Percentiles rank a stretch among this genome's conserved stretches.
Evolutionary conservation across 2,113 vertebrate genomes (phyloP).

Genomic region (mouse (Mus musculus)): DNA sequence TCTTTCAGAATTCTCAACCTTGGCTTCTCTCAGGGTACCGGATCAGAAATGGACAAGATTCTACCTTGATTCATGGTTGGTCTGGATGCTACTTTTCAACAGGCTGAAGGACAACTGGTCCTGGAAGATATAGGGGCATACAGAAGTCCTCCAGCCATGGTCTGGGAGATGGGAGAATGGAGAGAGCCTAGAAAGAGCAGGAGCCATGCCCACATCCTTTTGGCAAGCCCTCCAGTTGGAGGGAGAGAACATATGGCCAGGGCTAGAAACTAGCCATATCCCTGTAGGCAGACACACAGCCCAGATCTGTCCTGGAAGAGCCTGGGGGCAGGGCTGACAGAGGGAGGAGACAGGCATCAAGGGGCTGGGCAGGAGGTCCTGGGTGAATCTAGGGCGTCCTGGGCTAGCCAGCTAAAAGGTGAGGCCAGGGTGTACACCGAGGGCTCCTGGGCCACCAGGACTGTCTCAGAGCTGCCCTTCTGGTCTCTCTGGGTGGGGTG

Average conservation of each 20-base stretch:
- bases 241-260: neutral
- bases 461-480: constrained; percentile 38
- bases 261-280: neutral
- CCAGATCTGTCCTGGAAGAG: neutral
- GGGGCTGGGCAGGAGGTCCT: neutral
- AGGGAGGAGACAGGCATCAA: neutral
- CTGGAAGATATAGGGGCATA: neutral
- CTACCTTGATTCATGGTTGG: neutral
- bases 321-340: neutral
- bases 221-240: neutral
- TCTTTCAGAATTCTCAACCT: neutral
- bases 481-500: constrained; percentile 62
- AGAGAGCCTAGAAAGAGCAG: neutral
- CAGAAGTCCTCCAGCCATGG: too few relatives aligned
- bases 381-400: neutral
- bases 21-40: neutral
- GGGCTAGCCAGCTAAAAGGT: constrained; percentile 10
- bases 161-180: too few relatives aligned
- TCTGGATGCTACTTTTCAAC: too few relatives aligned
- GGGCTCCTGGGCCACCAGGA: neutral
- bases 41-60: neutral
- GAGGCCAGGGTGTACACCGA: constrained; percentile 37
- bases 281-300: neutral
- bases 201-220: neutral
- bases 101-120: neutral